These are phyloP conservation scores for Paracentrotus lividus DNA, from an alignment of 53 echinoderm and acorn worm species.

Conservation along the genomic window DNA sequence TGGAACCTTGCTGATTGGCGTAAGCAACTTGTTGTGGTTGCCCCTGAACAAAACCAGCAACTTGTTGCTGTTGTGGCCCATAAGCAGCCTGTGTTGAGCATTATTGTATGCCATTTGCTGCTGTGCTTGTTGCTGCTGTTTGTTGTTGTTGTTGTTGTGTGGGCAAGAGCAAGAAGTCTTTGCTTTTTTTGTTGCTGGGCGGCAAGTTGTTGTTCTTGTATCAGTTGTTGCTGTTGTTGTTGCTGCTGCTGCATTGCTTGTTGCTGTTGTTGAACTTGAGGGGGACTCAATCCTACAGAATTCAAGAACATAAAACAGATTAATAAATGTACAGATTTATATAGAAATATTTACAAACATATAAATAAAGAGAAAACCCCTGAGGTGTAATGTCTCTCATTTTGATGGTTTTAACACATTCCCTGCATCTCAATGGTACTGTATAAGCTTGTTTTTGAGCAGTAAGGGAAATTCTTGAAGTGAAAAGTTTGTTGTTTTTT, in stretches of 20 bases:
- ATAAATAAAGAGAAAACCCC: too few relatives aligned
- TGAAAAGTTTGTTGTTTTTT: too few relatives aligned
- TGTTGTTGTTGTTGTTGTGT: too few relatives aligned
- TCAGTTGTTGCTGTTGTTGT: constrained; percentile 73
- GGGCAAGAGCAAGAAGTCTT: constrained; percentile 67
- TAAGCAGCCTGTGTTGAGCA: constrained; percentile 52
- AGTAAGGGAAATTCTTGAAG: too few relatives aligned
- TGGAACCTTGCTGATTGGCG: constrained; percentile 58
- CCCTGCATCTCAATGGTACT: too few relatives aligned
- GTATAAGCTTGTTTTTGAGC: too few relatives aligned
- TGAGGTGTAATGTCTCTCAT: too few relatives aligned
- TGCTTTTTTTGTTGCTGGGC: constrained; percentile 76
- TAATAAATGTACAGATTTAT: neutral
- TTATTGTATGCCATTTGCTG: constrained; percentile 53
- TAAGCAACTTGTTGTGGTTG: constrained; percentile 72
- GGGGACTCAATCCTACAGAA: constrained; percentile 82
- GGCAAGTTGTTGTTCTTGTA: constrained; percentile 68
- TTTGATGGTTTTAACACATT: too few relatives aligned
- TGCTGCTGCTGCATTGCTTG: constrained; percentile 76
- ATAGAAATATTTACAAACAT: too few relatives aligned
- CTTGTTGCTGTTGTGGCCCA: constrained; percentile 74
- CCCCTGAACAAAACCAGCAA: constrained; percentile 64
- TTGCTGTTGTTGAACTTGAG: constrained; percentile 74
- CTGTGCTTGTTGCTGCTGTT: too few relatives aligned
- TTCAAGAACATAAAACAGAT: neutral